Percentiles rank a stretch among this genome's conserved stretches.
Evolutionary conservation across 37 sponge, comb jelly and placozoan species (phyloP).

Genomic region (Dysidea cf. avara): DNA sequence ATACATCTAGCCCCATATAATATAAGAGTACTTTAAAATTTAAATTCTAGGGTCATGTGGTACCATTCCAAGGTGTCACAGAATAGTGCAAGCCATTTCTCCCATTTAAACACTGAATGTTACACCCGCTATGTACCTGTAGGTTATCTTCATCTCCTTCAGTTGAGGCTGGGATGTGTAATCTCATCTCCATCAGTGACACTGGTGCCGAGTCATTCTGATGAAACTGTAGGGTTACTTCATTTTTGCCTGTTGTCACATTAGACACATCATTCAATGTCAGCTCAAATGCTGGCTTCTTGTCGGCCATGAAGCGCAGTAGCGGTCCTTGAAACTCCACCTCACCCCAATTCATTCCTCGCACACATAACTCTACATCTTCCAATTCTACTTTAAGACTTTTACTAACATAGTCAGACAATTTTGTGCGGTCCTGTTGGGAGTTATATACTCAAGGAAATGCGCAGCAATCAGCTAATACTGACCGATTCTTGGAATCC

Average conservation of each 20-base stretch:
- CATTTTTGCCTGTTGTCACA: constrained; percentile 92
- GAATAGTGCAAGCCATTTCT: no score
- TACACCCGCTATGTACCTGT: not conserved
- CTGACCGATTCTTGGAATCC: constrained; percentile 95
- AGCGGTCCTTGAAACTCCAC: constrained; percentile 80
- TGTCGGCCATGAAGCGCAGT: constrained; percentile 81
- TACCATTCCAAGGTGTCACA: no score
- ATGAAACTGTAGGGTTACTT: constrained; percentile 96
- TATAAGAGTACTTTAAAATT: no score
- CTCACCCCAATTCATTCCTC: constrained; percentile 99
- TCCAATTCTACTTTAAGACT: constrained; percentile 62
- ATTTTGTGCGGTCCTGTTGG: constrained; percentile 70
- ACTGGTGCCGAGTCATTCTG: constrained; percentile 84
- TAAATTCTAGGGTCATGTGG: no score
- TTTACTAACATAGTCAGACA: constrained; percentile 71
- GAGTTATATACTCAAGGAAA: not conserved
- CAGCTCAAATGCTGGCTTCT: constrained; percentile 89
- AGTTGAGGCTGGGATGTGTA: constrained; percentile 77
- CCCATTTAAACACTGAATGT: not conserved
- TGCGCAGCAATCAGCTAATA: not conserved
- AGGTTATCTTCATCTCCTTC: constrained; percentile 19
- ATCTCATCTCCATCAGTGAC: constrained; percentile 95
- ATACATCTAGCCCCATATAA: no score
- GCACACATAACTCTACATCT: constrained; percentile 85
- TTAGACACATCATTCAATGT: constrained; percentile 90